These are phyloP conservation scores for Dascillus cervinus DNA, from an alignment of 2,888 invertebrate genomes.

Conservation along the genomic window DNA sequence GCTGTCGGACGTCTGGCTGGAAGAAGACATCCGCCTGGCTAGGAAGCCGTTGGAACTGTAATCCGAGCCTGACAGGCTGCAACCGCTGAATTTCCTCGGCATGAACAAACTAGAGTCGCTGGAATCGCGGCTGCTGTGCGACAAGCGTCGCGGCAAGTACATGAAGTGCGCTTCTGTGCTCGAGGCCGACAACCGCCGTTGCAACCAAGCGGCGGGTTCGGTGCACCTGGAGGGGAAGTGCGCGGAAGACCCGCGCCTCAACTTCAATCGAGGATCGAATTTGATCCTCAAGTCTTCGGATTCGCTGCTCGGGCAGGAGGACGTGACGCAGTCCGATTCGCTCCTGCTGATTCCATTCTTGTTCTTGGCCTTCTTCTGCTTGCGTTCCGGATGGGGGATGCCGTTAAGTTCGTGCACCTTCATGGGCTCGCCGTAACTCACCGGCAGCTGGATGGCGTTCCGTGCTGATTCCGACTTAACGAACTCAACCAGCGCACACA, in stretches of 20 bases:
- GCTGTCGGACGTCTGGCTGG: constrained; percentile 40
- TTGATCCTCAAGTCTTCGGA: constrained; percentile 42
- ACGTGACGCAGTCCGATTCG: constrained; percentile 35
- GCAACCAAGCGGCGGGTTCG: constrained; percentile 57
- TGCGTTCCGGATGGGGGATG: constrained; percentile 61
- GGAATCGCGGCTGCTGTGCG: constrained; percentile 52
- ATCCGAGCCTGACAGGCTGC: constrained; percentile 54
- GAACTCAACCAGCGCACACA: constrained; percentile 88
- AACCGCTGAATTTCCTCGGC: constrained; percentile 47
- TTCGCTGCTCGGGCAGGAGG: constrained; percentile 48
- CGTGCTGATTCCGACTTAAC: constrained; percentile 80
- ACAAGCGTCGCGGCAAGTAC: constrained; percentile 50
- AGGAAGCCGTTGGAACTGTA: constrained; percentile 35
- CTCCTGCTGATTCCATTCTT: constrained; percentile 32
- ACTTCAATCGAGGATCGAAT: constrained; percentile 37
- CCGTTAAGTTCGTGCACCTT: constrained; percentile 70
- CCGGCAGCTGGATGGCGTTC: constrained; percentile 65
- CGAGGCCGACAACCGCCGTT: constrained; percentile 55
- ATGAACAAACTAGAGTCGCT: constrained; percentile 59
- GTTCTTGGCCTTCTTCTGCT: constrained; percentile 61
- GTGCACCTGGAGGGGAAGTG: constrained; percentile 46
- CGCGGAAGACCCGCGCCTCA: constrained; percentile 42
- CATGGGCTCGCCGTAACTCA: constrained; percentile 52
- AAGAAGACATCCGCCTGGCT: constrained; percentile 49
- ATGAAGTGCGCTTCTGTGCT: constrained; percentile 56